A percentile compares a stretch with the other conserved stretches of the same genome.
Conservation (phyloP, 2,113 vertebrate genomes). For the Centrocercus urophasianus region DNA sequence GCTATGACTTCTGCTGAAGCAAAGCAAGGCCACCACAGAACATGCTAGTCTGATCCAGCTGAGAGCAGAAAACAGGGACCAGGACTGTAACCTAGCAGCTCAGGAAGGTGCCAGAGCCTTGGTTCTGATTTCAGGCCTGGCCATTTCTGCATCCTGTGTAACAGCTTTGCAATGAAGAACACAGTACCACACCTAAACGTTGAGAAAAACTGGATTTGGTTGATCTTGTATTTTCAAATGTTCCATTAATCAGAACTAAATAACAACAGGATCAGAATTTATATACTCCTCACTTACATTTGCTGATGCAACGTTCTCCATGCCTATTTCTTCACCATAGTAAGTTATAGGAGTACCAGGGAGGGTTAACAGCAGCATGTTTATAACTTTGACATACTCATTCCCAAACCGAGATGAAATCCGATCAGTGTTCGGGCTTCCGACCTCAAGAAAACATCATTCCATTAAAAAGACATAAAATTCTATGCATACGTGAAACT, state of each 20-base stretch:
- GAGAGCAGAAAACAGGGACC: neutral
- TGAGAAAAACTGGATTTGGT: neutral
- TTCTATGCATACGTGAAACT: neutral
- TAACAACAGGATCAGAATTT: neutral
- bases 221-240: neutral
- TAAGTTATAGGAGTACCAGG: slow-evolving; percentile 94
- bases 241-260: neutral
- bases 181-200: neutral
- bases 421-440: slow-evolving; percentile 85
- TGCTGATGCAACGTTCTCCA: slow-evolving; percentile 78
- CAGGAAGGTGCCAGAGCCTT: neutral
- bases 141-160: neutral
- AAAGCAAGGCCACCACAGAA: neutral
- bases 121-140: neutral
- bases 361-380: slow-evolving; percentile 95
- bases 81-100: neutral
- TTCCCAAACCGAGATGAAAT: slow-evolving; percentile 86
- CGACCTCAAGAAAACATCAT: slow-evolving; percentile 78
- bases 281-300: neutral
- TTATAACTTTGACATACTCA: slow-evolving; percentile 82
- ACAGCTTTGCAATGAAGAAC: neutral
- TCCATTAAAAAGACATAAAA: neutral
- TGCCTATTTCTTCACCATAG: slow-evolving; percentile 98
- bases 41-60: neutral
- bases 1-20: neutral